phyloP scores from a whole-genome alignment of 2,797 vertebrate species.

The Chaetophractus vellerosus region DNA sequence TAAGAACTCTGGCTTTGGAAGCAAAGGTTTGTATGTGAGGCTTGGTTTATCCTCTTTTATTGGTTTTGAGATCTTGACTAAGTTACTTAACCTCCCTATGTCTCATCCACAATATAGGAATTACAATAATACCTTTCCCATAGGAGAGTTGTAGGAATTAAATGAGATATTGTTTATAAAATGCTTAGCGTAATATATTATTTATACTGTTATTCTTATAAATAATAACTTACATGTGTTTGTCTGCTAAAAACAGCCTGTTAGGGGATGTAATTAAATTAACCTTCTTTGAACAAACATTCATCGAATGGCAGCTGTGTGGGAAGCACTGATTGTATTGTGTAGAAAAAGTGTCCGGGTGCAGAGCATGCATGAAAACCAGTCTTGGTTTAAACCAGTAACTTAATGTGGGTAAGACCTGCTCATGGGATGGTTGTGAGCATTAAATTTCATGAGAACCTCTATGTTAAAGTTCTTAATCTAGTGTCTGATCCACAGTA shows the following conservation, averaged over 20 bases:
- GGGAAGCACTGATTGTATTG: not conserved
- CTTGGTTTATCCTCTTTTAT: slow-evolving; percentile 3
- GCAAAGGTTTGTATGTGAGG: not conserved
- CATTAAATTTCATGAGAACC: slow-evolving; percentile 28
- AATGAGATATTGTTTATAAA: slow-evolving; percentile 12
- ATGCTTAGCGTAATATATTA: slow-evolving; percentile 10
- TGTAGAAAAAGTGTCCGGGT: not conserved
- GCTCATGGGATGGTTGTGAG: not conserved
- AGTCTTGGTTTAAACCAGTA: not conserved
- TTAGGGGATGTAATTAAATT: slow-evolving; percentile 44
- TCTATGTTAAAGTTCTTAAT: slow-evolving; percentile 11
- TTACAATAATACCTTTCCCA: not conserved
- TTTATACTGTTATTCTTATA: slow-evolving; percentile 3
- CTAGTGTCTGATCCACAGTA: not conserved
- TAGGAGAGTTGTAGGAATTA: slow-evolving; percentile 26
- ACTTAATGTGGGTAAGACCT: not conserved
- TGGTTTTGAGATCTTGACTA: slow-evolving; percentile 55
- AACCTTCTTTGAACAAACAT: not conserved
- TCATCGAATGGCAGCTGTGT: not conserved
- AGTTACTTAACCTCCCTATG: not conserved
- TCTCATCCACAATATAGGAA: not conserved
- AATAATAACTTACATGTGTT: not conserved
- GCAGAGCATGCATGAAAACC: not conserved
- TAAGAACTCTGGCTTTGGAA: not conserved
- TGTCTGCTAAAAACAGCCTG: not conserved